phyloP scores from a whole-genome alignment of 2,888 invertebrate genomes.

The Tenthredo livida region DNA sequence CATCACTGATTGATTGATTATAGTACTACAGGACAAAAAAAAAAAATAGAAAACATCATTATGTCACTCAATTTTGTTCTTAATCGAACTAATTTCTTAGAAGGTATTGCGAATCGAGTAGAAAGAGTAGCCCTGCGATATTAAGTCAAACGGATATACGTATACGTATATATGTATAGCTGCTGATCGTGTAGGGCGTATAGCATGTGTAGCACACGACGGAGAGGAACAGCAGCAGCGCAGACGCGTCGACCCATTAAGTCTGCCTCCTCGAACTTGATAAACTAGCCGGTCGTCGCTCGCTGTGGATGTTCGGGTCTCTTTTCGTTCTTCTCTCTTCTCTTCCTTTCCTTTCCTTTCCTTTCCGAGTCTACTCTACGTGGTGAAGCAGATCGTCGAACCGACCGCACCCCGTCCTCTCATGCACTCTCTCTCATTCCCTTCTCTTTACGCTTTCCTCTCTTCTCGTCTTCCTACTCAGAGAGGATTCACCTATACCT shows the following conservation, averaged over 20 bases:
- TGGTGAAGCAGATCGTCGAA: slow-evolving; percentile 7
- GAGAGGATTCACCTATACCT: slow-evolving; percentile 18
- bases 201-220: not conserved
- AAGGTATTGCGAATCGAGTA: too few relatives aligned
- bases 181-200: not conserved
- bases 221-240: not conserved
- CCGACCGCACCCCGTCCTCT: slow-evolving; percentile 42
- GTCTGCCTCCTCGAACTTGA: slow-evolving; percentile 65
- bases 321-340: not conserved
- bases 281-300: slow-evolving; percentile 64
- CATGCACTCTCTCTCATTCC: slow-evolving; percentile 19
- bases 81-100: too few relatives aligned
- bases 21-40: too few relatives aligned
- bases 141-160: too few relatives aligned
- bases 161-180: not conserved
- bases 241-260: slow-evolving; percentile 62
- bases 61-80: too few relatives aligned
- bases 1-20: not conserved
- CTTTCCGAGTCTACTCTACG: slow-evolving; percentile 43
- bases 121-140: too few relatives aligned
- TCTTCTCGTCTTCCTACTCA: slow-evolving; percentile 39
- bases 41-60: too few relatives aligned
- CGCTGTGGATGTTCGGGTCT: slow-evolving; percentile 6
- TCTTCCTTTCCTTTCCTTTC: not conserved
- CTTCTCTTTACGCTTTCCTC: slow-evolving; percentile 31